These are phyloP conservation scores for Caenorhabditis afra DNA, from an alignment of 2,888 invertebrate genomes.

Conservation along the genomic window DNA sequence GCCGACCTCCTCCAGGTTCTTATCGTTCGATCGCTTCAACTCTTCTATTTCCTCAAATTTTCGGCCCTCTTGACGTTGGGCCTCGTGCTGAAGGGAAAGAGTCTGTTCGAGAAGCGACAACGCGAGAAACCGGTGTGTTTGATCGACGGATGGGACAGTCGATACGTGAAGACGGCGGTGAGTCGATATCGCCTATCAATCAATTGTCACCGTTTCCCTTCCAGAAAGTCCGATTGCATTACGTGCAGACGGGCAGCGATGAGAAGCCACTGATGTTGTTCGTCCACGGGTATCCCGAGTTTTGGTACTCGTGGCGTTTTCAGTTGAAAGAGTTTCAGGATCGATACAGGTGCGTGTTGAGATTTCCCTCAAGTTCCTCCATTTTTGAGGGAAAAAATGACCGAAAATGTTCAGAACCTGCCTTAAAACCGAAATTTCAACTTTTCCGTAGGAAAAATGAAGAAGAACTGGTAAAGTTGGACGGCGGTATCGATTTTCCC, in stretches of 20 bases:
- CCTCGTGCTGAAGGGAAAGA: slow-evolving; percentile 29
- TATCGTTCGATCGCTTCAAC: slow-evolving; percentile 21
- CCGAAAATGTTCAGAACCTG: too few species aligned
- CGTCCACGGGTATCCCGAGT: slow-evolving; percentile 88
- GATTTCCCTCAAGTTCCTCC: too few species aligned
- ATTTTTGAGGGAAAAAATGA: too few species aligned
- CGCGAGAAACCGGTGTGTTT: slow-evolving; percentile 59
- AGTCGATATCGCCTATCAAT: background rate
- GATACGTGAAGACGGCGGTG: slow-evolving; percentile 58
- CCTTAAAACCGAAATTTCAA: too few species aligned
- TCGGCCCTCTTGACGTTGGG: slow-evolving; percentile 19
- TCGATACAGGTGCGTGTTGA: slow-evolving; percentile 67
- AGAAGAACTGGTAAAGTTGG: too few species aligned
- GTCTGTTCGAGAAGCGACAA: slow-evolving; percentile 34
- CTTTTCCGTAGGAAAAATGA: too few species aligned
- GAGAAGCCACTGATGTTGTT: slow-evolving; percentile 86
- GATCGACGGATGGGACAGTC: slow-evolving; percentile 63
- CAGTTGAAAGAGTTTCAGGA: slow-evolving; percentile 85
- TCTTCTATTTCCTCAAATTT: slow-evolving; percentile 39
- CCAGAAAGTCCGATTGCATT: slow-evolving; percentile 63
- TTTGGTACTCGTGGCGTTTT: slow-evolving; percentile 88
- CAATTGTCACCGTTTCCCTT: background rate
- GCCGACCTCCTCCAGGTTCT: background rate
- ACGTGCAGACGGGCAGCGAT: slow-evolving; percentile 65
- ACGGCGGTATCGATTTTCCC: too few species aligned